phyloP scores from a whole-genome alignment of 2,888 invertebrate genomes.

The Meiosimyza platycephala region DNA sequence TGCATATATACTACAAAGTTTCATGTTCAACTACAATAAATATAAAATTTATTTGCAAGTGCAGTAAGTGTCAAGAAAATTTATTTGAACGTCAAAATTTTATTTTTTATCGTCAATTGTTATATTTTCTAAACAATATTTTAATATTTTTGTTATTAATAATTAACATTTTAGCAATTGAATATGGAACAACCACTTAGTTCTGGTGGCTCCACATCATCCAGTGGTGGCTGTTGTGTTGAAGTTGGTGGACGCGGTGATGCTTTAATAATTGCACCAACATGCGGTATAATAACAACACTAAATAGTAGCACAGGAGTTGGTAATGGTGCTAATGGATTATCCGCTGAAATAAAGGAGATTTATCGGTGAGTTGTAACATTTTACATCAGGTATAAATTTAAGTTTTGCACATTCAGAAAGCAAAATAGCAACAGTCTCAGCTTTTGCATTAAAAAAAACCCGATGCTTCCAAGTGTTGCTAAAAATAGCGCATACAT shows the following conservation, averaged over 20 bases:
- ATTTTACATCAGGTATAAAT: too few species aligned
- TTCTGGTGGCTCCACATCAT: conserved; percentile 60
- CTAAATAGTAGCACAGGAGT: conserved; percentile 27
- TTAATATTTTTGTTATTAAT: conserved; percentile 13
- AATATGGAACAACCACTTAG: conserved; percentile 39
- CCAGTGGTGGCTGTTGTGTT: conserved; percentile 53
- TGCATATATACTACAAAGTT: not conserved
- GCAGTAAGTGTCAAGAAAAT: conserved; percentile 23
- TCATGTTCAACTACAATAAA: not conserved
- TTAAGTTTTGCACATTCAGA: too few species aligned
- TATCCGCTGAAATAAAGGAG: conserved; percentile 59
- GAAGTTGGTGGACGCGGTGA: conserved; percentile 34
- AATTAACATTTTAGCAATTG: not conserved
- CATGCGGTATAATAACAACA: conserved; percentile 31
- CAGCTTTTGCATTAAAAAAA: too few species aligned
- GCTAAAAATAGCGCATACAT: too few species aligned
- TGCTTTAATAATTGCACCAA: conserved; percentile 25
- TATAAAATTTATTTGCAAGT: not conserved
- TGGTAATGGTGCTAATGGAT: conserved; percentile 35
- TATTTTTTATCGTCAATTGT: conserved; percentile 9
- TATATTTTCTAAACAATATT: not conserved
- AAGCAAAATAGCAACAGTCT: too few species aligned
- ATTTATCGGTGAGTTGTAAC: conserved; percentile 55
- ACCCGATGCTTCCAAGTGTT: too few species aligned
- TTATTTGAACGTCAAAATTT: conserved; percentile 29